Conservation (phyloP, 2,888 invertebrate species). For the Cordilura impudica region DNA sequence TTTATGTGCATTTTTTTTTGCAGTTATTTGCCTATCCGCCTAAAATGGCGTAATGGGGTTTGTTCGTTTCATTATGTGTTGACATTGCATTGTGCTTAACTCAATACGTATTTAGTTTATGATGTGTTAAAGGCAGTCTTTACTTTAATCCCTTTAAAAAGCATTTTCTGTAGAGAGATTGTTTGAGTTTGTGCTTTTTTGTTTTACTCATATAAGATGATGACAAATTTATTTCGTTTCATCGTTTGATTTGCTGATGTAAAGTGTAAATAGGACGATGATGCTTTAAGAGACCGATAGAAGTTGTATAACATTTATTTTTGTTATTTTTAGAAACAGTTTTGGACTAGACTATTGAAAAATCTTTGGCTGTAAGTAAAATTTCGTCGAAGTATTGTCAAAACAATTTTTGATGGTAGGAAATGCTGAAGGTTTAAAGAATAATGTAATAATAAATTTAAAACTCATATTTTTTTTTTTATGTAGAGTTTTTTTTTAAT, state of each 20-base stretch:
- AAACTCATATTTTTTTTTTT: no score
- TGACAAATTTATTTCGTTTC: conserved; percentile 6
- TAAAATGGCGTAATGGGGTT: not conserved
- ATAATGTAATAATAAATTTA: no score
- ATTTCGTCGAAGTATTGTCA: no score
- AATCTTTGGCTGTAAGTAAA: no score
- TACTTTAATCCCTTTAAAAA: not conserved
- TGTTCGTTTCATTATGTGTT: not conserved
- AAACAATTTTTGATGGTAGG: no score
- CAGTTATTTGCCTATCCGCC: not conserved
- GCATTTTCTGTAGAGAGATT: not conserved
- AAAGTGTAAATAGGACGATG: no score
- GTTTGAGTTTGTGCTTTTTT: not conserved
- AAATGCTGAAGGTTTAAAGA: no score
- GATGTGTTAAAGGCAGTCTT: not conserved
- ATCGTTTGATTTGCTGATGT: not conserved
- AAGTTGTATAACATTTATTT: no score
- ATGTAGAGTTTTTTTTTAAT: no score
- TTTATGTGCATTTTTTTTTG: not conserved
- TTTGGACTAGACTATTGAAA: no score
- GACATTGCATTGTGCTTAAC: not conserved
- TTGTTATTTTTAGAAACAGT: no score
- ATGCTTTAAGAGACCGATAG: no score
- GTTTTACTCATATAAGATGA: not conserved
- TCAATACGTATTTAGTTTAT: not conserved